Evolutionary conservation across 1,140 invertebrate genomes (phyloP), one percentile per base, ranked within the genome.

Genomic region (Odontomachus brunneus): DNA sequence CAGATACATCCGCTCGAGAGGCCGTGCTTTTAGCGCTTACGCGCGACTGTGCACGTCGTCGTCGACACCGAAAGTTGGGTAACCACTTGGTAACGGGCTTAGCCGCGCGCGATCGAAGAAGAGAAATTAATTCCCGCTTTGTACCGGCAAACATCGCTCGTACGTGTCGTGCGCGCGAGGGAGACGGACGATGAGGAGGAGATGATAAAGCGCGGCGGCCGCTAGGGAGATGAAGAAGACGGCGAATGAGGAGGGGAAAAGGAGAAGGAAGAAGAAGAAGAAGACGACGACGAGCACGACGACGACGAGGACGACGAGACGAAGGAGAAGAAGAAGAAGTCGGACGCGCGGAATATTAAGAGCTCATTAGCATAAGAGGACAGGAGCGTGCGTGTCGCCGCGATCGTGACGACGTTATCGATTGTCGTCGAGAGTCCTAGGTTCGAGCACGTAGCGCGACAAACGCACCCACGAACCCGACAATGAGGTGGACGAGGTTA

Each of bases 331-430:
- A 75, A 86, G 80, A 84, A 38, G 83, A 78, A 57, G 85, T 82
- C 84, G 85, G 51, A 80, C 83, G 73, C 85, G 89, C 85, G 85
- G 92, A 93, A 93, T 93, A 93, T 93, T 93, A 92, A 93, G 87
- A 84, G 88, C 87, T 88, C 82, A 92, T 93, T 92, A 93, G 87
- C 91, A 93, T 91, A 92, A 93, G 89, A 90, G 89, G 89, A 92
- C 89, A 90, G 87, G 84, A 87, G 88, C 88, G 90, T 92, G 90
- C 91, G 89, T 92, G 92, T 92, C 90, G 88, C 89, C 75, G 65
- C 82, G 89, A 91, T 93, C 92, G 92, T 93, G 92, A 93, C 90
- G 91, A 91, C 91, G 90, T 93, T 93, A 93, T 93, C 92, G 92
- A 93, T 93, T 92, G 91, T 85, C 89, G 82, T 78, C 75, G 80